Percentiles rank a stretch among this genome's conserved stretches.
Evolutionary conservation across 2,888 invertebrate species (phyloP).

Genomic region (Drosophila paramelanica): DNA sequence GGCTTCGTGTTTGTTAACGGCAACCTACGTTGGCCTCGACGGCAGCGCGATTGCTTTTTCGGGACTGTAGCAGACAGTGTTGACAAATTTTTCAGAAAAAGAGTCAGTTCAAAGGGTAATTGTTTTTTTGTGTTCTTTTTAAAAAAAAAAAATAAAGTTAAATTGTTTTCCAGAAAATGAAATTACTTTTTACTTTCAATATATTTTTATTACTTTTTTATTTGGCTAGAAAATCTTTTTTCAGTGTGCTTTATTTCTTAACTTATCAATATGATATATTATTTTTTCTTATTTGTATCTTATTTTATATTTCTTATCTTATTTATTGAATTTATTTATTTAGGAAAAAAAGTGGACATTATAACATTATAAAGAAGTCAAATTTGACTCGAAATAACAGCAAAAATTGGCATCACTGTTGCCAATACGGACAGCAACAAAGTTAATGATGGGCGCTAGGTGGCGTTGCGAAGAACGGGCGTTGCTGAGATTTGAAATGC

Average conservation of each 20-base stretch:
- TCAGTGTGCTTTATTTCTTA: too few species aligned
- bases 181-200: too few species aligned
- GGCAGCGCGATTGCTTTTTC: constrained; percentile 57
- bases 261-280: too few species aligned
- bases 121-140: too few species aligned
- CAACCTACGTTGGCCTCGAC: constrained; percentile 66
- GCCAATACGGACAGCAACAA: constrained; percentile 22
- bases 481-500: constrained; percentile 73
- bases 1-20: constrained; percentile 24
- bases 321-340: too few species aligned
- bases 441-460: constrained; percentile 20
- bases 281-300: too few species aligned
- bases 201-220: too few species aligned
- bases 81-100: not conserved
- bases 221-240: too few species aligned
- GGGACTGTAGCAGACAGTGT: constrained; percentile 22
- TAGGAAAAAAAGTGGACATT: too few species aligned
- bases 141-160: too few species aligned
- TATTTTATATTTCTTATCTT: too few species aligned
- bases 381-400: not conserved
- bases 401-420: not conserved
- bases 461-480: constrained; percentile 61
- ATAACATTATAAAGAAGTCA: not conserved
- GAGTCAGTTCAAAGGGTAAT: not conserved
- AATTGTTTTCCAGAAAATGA: too few species aligned